These are phyloP conservation scores for Leptobrachium leishanense DNA, from an alignment of 2,113 vertebrate species.

Conservation along the genomic window DNA sequence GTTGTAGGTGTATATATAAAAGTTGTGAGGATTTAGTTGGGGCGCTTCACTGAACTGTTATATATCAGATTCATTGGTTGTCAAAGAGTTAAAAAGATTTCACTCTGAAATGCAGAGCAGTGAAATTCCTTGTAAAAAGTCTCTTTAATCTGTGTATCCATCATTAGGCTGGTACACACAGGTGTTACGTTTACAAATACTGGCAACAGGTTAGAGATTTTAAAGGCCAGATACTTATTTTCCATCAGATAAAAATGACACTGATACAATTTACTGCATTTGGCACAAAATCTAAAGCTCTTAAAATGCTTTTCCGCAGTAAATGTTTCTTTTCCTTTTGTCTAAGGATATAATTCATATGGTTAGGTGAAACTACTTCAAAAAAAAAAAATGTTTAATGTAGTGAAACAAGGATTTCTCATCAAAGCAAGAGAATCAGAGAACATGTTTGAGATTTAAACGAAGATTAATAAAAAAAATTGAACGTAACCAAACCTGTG, in stretches of 20 bases:
- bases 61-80: slow-evolving; percentile 59
- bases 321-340: slow-evolving; percentile 62
- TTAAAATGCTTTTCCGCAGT: slow-evolving; percentile 64
- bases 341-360: slow-evolving; percentile 61
- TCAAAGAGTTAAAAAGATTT: background rate
- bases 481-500: too few species aligned
- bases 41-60: too few species aligned
- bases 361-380: slow-evolving; percentile 28
- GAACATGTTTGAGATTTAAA: too few species aligned
- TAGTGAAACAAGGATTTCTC: slow-evolving; percentile 60
- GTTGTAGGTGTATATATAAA: too few species aligned
- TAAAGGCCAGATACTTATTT: slow-evolving; percentile 60
- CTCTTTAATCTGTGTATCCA: background rate
- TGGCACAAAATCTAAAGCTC: slow-evolving; percentile 61
- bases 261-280: slow-evolving; percentile 58
- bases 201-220: slow-evolving; percentile 48
- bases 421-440: slow-evolving; percentile 51
- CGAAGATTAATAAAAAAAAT: too few species aligned
- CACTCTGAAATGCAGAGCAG: too few species aligned
- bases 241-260: slow-evolving; percentile 60
- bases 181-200: slow-evolving; percentile 49
- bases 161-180: background rate
- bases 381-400: slow-evolving; percentile 42
- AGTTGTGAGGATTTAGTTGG: too few species aligned
- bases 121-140: background rate